These are phyloP conservation scores for mouse (Mus musculus) DNA, from an alignment of 2,113 vertebrate species.

Conservation along the genomic window GRCm39 chr7:89572001-89572500, in stretches of 20 bases:
- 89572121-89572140: not conserved
- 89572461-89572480: conserved; percentile 6
- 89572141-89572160: no score
- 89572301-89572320: not conserved
- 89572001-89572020: not conserved
- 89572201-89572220: no score
- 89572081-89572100: not conserved
- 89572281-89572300: no score
- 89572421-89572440: not conserved
- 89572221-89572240: no score
- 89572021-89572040: not conserved
- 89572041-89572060: not conserved
- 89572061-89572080: not conserved
- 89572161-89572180: no score
- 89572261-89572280: no score
- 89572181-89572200: no score
- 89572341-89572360: not conserved
- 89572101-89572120: not conserved
- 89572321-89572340: not conserved
- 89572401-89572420: not conserved
- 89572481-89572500: not conserved
- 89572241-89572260: no score
- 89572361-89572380: not conserved
- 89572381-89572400: not conserved
- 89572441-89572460: not conserved